A percentile compares a stretch with the other conserved stretches of the same genome.
Conservation (phyloP, 2,113 vertebrate species). For the Lethenteron reissneri region DNA sequence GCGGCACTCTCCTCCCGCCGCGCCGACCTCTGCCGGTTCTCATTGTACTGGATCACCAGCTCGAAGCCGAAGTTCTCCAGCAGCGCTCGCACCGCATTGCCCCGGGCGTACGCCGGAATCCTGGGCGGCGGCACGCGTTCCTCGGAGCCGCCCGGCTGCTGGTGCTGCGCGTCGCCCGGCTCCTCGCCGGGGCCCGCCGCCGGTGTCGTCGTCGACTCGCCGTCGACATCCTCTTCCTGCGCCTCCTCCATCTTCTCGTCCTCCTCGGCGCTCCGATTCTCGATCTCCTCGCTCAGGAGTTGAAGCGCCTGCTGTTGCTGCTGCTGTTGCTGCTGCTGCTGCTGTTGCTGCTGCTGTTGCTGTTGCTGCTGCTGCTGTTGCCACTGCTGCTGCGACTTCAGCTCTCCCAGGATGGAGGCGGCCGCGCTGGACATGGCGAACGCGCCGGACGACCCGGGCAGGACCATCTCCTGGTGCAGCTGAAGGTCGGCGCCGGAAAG, state of each 20-base stretch:
- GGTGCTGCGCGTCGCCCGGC: conserved; percentile 42
- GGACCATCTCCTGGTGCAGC: conserved; percentile 65
- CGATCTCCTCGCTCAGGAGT: conserved; percentile 35
- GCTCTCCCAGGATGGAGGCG: conserved; percentile 73
- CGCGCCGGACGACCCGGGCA: conserved; percentile 47
- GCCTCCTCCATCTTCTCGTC: background rate
- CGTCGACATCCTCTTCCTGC: background rate
- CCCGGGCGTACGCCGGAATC: conserved; percentile 15
- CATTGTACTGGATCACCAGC: conserved; percentile 27
- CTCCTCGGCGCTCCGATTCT: conserved; percentile 8
- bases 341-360: background rate
- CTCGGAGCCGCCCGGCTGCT: conserved; percentile 58
- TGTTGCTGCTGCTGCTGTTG: background rate
- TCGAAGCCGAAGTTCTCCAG: conserved; percentile 28
- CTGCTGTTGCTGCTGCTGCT: background rate
- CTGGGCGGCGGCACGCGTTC: conserved; percentile 16
- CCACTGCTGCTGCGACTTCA: conserved; percentile 93
- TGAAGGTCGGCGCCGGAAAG: conserved; percentile 91
- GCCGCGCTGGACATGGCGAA: conserved; percentile 87
- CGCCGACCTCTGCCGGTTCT: conserved; percentile 18
- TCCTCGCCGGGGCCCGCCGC: too few species aligned
- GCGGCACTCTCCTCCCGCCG: conserved; percentile 31
- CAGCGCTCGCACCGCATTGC: conserved; percentile 22
- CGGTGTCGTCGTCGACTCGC: background rate
- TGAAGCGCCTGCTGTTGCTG: background rate